Conservation (phyloP, 2,113 vertebrate genomes). For the Motacilla alba region DNA sequence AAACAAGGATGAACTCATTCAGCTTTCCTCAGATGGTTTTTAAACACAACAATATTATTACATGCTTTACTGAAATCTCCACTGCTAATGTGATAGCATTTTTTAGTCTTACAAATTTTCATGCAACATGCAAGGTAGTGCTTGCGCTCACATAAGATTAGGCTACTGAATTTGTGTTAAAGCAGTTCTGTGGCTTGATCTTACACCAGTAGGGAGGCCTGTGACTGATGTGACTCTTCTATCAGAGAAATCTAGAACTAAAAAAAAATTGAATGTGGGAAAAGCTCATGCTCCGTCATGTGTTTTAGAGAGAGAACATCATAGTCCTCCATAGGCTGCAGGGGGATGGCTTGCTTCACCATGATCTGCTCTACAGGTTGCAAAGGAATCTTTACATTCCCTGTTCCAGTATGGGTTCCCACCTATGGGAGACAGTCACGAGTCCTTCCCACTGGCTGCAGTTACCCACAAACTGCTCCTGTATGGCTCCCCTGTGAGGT, state of each 20-base stretch:
- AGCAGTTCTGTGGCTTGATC: neutral
- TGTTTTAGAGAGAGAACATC: neutral
- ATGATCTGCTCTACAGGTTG: neutral
- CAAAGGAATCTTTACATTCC: neutral
- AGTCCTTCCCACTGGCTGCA: neutral
- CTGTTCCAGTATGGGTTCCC: neutral
- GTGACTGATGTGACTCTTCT: neutral
- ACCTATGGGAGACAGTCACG: neutral
- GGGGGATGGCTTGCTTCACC: neutral
- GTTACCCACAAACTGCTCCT: neutral
- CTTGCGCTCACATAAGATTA: neutral
- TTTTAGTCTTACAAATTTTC: neutral
- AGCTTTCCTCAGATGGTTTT: neutral
- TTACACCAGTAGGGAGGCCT: neutral
- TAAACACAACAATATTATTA: neutral
- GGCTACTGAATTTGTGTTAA: neutral
- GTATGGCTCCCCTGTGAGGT: neutral
- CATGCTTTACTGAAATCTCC: neutral
- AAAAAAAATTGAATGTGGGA: neutral
- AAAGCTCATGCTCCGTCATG: neutral
- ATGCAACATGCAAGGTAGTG: fast-evolving
- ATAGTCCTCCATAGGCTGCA: neutral
- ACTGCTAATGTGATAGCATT: neutral
- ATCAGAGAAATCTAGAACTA: neutral
- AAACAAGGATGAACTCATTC: neutral